Base-by-base conservation (phyloP, 2,113 vertebrate genomes). In the Periophthalmodon schlosseri region DNA sequence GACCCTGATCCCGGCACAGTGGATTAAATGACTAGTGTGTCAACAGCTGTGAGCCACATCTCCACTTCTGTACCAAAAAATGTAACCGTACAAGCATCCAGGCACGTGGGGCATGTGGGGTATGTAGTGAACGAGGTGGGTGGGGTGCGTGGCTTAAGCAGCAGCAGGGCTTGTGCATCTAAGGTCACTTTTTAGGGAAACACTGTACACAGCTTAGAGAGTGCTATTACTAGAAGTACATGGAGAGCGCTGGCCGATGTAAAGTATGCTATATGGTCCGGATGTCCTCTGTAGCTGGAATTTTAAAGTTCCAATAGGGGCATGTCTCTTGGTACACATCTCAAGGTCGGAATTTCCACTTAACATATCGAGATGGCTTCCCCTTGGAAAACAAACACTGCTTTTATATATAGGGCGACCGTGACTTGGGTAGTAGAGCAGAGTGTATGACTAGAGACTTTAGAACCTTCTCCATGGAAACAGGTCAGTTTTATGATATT, bases 21-120 rank as follows among this genome's bases (percentile, higher is more conserved):
- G 80, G 84, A 86, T 91, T 85, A 90, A 84, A 70, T 57, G 71
- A 83, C 69, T 74, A 15, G 49, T 47, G 75, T 49, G 75, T 49
- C 68, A 85, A 89, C 90, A 90, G 88, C 88, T 89, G 88, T 72
- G 63, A 74, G 15, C 24, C 34, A 72, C 71, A 44, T 82, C 70
- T 73, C 21, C 70, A 7, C 73, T 64, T 24, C 73, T 13, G 23
- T 72, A 67, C 49, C 47, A 56, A 52, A 5, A 28, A 23, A 11
- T 57, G n/a, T 23, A 57, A 57, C 28, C 66, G 63, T 61, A 18
- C 21, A 72, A 56, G 64, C 74, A 54, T 34, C 68, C 57, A 49
- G 24, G 74, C 76, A 75, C 9, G 68, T 77, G 23, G 77, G 75
- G 73, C 58, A 87, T 78, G 79, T 54, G 15, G 58, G 33, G 63